phyloP scores from a whole-genome alignment of 1,140 invertebrate species.

The Arion vulgaris region DNA sequence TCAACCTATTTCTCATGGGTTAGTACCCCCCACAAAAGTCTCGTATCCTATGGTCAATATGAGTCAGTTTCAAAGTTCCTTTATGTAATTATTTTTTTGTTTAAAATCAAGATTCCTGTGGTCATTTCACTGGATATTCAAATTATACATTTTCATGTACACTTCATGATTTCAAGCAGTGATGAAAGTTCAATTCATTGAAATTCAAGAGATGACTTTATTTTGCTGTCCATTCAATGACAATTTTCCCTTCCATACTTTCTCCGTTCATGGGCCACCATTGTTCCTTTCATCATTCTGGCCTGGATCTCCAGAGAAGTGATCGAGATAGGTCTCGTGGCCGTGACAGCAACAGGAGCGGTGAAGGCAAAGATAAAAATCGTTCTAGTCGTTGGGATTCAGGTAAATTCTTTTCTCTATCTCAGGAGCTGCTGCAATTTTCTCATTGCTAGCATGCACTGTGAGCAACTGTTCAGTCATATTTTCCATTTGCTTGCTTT shows the following conservation, averaged over 20 bases:
- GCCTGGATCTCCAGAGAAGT: slow-evolving; percentile 34
- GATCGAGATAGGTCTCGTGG: slow-evolving; percentile 33
- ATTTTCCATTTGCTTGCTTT: background rate
- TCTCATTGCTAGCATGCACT: slow-evolving; percentile 22
- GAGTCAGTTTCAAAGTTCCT: background rate
- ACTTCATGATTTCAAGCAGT: slow-evolving; percentile 14
- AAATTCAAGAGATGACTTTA: slow-evolving; percentile 3
- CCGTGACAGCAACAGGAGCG: slow-evolving; percentile 31
- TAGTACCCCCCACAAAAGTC: background rate
- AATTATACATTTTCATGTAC: slow-evolving; percentile 7
- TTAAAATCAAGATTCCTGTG: background rate
- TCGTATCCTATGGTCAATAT: background rate
- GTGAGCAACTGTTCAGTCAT: slow-evolving; percentile 6
- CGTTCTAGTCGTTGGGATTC: slow-evolving; percentile 35
- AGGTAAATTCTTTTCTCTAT: slow-evolving; percentile 26
- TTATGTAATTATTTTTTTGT: background rate
- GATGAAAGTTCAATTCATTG: slow-evolving; percentile 8
- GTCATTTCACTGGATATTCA: background rate
- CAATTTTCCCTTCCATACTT: slow-evolving; percentile 11
- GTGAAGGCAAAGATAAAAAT: slow-evolving; percentile 30
- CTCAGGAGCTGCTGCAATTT: slow-evolving; percentile 19
- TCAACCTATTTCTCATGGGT: background rate
- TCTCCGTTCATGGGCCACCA: slow-evolving; percentile 28
- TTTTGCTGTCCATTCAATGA: slow-evolving; percentile 16
- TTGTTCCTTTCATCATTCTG: slow-evolving; percentile 18